These are phyloP conservation scores for Enteromius thamalakanensis DNA, from an alignment of 2,797 vertebrate genomes.

Conservation along the genomic window DNA sequence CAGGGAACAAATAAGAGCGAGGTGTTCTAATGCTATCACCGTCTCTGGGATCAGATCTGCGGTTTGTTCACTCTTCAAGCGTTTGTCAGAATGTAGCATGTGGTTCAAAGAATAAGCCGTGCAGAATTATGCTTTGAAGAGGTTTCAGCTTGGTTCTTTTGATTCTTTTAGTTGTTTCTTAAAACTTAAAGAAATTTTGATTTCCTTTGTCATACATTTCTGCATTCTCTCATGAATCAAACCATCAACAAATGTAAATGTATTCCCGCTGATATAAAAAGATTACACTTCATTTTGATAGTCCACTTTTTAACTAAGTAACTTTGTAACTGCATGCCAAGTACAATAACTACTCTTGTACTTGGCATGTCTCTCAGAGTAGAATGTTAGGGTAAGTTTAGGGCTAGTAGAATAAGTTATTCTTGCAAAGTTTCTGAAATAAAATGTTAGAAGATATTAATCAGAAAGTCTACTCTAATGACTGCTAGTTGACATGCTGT, in stretches of 20 bases:
- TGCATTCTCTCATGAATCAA: background rate
- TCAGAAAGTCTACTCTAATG: too few relatives aligned
- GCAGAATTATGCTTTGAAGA: constrained; percentile 53
- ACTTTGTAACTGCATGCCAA: too few relatives aligned
- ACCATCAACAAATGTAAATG: background rate
- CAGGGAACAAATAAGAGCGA: constrained; percentile 41
- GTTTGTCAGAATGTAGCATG: constrained; percentile 51
- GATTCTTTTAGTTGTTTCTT: background rate
- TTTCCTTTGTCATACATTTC: background rate
- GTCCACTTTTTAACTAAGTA: too few relatives aligned
- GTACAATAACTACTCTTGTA: too few relatives aligned
- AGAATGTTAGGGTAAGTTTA: too few relatives aligned
- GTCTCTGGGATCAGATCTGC: constrained; percentile 28
- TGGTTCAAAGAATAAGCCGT: constrained; percentile 43
- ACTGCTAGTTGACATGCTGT: too few relatives aligned
- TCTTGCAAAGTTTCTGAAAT: too few relatives aligned
- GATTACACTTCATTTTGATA: too few relatives aligned
- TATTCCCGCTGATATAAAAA: background rate
- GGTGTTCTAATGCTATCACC: constrained; percentile 52
- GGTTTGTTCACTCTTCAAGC: constrained; percentile 38
- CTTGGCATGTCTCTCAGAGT: too few relatives aligned
- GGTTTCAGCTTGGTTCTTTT: constrained; percentile 4
- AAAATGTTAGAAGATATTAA: too few relatives aligned
- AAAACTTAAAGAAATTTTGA: background rate
- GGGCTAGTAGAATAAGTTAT: too few relatives aligned